Base-by-base conservation (phyloP, 1,140 invertebrate genomes). In the Drosophila gunungcola region DNA sequence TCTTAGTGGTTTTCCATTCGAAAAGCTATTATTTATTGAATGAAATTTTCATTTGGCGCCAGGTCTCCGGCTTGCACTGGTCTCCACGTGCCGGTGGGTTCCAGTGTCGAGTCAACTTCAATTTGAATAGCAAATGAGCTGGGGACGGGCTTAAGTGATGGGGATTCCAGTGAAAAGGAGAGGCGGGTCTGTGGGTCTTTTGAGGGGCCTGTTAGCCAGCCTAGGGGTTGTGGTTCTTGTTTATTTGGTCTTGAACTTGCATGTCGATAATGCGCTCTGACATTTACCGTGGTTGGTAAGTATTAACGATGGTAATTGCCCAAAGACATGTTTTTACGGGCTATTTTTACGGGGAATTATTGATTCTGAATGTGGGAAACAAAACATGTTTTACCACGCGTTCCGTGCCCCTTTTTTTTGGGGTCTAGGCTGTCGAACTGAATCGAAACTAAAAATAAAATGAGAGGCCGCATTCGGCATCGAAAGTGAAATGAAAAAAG, bases 91-190 rank as follows among this genome's bases (percentile, higher is more conserved):
- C 61, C 36, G 11, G 7, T 21, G 11, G 67, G 64, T 36, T 70
- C 36, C n/a, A 38, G 54, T 21, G 49, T 46, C 41, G 63, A 76
- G 54, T 65, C 70, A 64, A 83, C 84, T 82, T 65, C 56, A 88
- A 86, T 89, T 86, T 86, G 81, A 86, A 86, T 88, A 78, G 62
- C 67, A 86, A 86, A 86, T 88, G 75, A 86, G 82, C 72, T 69
- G 70, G 65, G 45, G 9, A 52, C 46, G 58, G 36, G 27, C 58
- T 41, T 62, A 58, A 42, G 58, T 58, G 54, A 25, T 57, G 10
- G 60, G 53, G 60, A 16, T 42, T 34, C 27, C 29, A 52, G 29
- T 6, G 60, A 21, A 34, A 12, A 12, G 10, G 16, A 27, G 32
- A 48, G 36, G 11, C 21, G 32, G 46, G 36, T 56, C 13, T 27